Percentiles rank a stretch among this genome's conserved stretches.
These are phyloP conservation scores for Siphlonurus alternatus DNA, from an alignment of 2,888 invertebrate species.

Conservation along the genomic window DNA sequence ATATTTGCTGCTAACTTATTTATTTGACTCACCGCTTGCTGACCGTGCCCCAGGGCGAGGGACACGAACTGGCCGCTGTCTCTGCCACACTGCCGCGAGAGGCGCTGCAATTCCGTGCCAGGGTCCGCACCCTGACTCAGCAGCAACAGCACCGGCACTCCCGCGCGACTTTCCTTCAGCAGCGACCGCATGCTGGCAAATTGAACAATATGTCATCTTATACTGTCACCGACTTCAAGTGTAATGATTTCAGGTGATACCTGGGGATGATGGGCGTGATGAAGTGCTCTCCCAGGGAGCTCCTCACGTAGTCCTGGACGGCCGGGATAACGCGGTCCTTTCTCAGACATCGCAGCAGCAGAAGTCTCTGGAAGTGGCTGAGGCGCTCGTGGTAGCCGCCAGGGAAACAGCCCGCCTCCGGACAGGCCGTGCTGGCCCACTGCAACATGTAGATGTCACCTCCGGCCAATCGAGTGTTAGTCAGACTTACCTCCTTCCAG, in stretches of 20 bases:
- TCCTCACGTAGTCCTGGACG: constrained; percentile 65
- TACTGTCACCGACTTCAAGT: not conserved
- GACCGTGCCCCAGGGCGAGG: constrained; percentile 85
- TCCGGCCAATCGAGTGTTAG: no score
- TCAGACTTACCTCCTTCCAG: constrained; percentile 49
- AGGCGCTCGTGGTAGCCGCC: constrained; percentile 46
- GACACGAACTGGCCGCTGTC: constrained; percentile 68
- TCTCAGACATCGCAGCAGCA: constrained; percentile 78
- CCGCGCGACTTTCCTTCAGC: constrained; percentile 66
- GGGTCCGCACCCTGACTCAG: constrained; percentile 91
- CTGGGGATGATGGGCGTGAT: constrained; percentile 72
- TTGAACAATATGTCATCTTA: constrained; percentile 10
- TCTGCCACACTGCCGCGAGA: constrained; percentile 31
- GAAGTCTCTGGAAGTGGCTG: constrained; percentile 42
- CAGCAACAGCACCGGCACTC: constrained; percentile 80
- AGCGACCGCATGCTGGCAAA: constrained; percentile 58
- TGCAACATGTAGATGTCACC: no score
- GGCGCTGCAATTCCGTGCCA: constrained; percentile 48
- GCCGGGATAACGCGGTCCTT: constrained; percentile 75
- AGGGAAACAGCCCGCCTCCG: constrained; percentile 56
- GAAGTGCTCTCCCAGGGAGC: constrained; percentile 72
- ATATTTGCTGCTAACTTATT: no score
- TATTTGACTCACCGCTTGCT: constrained; percentile 52
- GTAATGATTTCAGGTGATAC: constrained; percentile 19
- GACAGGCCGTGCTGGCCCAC: constrained; percentile 76